Evolutionary conservation across 2,113 vertebrate genomes (phyloP).

Genomic region (Pandion haliaetus): DNA sequence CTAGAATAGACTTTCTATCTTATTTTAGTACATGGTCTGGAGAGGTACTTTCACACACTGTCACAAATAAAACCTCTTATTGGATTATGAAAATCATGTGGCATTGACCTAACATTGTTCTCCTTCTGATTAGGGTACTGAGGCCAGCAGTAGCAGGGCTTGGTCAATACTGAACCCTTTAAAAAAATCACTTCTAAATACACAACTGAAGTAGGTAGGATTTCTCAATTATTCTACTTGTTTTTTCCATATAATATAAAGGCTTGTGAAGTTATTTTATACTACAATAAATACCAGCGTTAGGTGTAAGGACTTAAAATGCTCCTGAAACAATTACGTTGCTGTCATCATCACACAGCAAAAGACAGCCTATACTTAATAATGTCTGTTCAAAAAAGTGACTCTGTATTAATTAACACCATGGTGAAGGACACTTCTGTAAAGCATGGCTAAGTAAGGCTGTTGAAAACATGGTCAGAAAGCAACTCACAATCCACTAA

Average conservation of each 20-base stretch:
- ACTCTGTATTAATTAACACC: background rate
- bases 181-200: background rate
- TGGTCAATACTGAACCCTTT: background rate
- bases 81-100: background rate
- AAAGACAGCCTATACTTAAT: background rate
- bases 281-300: background rate
- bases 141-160: background rate
- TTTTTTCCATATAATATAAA: background rate
- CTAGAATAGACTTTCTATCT: background rate
- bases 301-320: background rate
- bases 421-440: background rate
- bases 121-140: background rate
- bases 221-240: background rate
- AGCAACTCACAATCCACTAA: background rate
- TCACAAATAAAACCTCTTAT: background rate
- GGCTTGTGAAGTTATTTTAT: background rate
- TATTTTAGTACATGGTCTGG: background rate
- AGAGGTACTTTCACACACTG: background rate
- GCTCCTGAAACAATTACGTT: background rate
- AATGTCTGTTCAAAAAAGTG: background rate
- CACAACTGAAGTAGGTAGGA: rapidly evolving
- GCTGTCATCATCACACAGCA: background rate
- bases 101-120: background rate
- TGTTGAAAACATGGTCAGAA: background rate
- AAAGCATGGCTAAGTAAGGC: background rate